Percentiles rank a stretch among this genome's conserved stretches.
phyloP scores from a whole-genome alignment of 2,797 vertebrate species.

The Sebastolobus alascanus region DNA sequence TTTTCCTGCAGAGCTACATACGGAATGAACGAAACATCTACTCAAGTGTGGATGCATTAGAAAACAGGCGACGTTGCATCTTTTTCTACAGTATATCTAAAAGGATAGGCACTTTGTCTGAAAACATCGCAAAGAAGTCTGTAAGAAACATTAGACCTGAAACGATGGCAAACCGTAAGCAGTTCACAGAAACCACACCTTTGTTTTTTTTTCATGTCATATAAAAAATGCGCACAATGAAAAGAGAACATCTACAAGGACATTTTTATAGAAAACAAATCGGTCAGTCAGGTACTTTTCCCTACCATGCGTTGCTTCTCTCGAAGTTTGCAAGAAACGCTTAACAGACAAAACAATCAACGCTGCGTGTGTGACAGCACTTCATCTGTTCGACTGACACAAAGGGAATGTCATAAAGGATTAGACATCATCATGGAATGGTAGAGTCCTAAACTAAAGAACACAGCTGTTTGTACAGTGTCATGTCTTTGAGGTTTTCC shows the following conservation, averaged over 20 bases:
- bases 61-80: constrained; percentile 86
- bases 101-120: constrained; percentile 97
- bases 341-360: constrained; percentile 61
- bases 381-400: constrained; percentile 46
- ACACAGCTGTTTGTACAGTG: constrained; percentile 54
- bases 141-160: constrained; percentile 87
- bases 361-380: constrained; percentile 38
- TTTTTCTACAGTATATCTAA: constrained; percentile 87
- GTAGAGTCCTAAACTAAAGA: constrained; percentile 65
- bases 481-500: constrained; percentile 52
- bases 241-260: constrained; percentile 83
- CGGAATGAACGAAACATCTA: constrained; percentile 58
- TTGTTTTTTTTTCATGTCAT: constrained; percentile 75
- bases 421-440: constrained; percentile 69
- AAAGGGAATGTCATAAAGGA: constrained; percentile 72
- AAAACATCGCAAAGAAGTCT: constrained; percentile 88
- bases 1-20: constrained; percentile 75
- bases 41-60: constrained; percentile 78
- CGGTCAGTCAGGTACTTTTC: constrained; percentile 43
- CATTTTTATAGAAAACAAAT: constrained; percentile 80
- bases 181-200: constrained; percentile 77
- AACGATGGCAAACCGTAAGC: constrained; percentile 85
- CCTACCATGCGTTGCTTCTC: constrained; percentile 54
- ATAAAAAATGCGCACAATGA: constrained; percentile 87
- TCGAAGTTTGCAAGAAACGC: constrained; percentile 60